Percentiles rank a stretch among this genome's conserved stretches.
Conservation (phyloP, 2,113 vertebrate genomes). For the Oncorhynchus masou region DNA sequence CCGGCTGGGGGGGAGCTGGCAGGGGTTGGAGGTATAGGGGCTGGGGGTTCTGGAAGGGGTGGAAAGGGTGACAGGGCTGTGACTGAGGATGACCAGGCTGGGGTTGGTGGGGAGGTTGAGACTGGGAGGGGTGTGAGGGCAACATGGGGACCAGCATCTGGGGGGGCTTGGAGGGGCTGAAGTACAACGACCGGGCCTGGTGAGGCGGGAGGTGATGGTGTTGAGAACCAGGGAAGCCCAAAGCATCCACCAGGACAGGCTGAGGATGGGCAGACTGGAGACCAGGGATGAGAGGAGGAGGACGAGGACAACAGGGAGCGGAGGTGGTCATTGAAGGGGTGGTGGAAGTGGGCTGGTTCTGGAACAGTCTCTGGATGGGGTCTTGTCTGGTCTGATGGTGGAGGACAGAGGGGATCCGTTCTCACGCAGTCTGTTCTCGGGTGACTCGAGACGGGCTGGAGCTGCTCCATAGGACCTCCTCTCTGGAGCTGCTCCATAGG, state of each 20-base stretch:
- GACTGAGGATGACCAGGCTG: constrained; percentile 33
- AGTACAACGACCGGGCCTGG: constrained; percentile 64
- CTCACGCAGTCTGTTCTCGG: constrained; percentile 76
- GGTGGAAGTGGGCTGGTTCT: constrained; percentile 43
- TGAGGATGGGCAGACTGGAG: constrained; percentile 46
- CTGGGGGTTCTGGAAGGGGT: not conserved
- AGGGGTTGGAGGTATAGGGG: not conserved
- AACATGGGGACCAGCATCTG: not conserved
- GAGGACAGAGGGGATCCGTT: constrained; percentile 60
- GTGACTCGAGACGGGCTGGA: constrained; percentile 23
- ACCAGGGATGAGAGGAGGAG: constrained; percentile 39
- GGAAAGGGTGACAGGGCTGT: not conserved
- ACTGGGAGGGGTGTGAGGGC: not conserved
- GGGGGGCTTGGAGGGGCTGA: constrained; percentile 42
- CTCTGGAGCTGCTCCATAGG: too few species aligned
- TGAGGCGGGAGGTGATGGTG: constrained; percentile 30
- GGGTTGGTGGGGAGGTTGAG: constrained; percentile 36
- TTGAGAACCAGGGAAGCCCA: not conserved
- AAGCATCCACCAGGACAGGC: constrained; percentile 24
- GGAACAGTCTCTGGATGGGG: constrained; percentile 76
- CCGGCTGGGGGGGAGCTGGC: constrained; percentile 27
- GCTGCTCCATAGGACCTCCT: too few species aligned
- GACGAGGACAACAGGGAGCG: constrained; percentile 30
- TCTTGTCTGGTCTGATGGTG: constrained; percentile 45
- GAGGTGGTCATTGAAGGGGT: not conserved